Evolutionary conservation across 37 sponge, comb jelly and placozoan genomes (phyloP), one percentile per base, ranked within the genome.

Genomic region (Beroe ovata): DNA sequence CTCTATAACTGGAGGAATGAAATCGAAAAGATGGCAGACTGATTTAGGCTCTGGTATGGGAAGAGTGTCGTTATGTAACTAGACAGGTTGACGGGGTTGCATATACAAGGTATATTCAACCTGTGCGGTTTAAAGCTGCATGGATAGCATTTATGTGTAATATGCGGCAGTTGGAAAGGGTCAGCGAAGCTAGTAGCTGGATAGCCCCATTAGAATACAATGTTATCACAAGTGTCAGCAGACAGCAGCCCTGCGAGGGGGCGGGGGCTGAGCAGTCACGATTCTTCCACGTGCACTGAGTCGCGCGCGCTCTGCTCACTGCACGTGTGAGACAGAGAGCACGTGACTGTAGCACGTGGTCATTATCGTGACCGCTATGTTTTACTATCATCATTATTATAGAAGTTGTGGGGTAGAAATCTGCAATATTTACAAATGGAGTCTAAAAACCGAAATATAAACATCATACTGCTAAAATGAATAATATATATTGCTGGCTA

Each of bases 401-500:
- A 47, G 54, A 47, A 47, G 54, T 47, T 6, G n/a, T n/a, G 54
- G 54, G 11, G 54, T 47, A 47, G 6, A 47, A 47, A 47, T 47
- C 54, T 47, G 54, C 54, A 47, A 47, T 47, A 66, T 66, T 66
- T 66, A 66, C 69, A 66, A 66, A 66, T 34, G 69, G 69, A 29
- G 69, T 66, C 69, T 66, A 66, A 66, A 66, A 66, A 66, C 69
- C 69, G 69, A 66, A 66, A 66, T 66, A 66, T 66, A 66, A 66
- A 66, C 69, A 30, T 66, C 34, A 66, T 66, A 66, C 30, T 66
- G 69, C 69, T 66, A 66, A 66, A 66, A 66, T 30, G n/a, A n/a
- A n/a, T n/a, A n/a, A n/a, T n/a, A n/a, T n/a, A n/a, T n/a, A n/a
- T n/a, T n/a, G n/a, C n/a, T n/a, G n/a, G n/a, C n/a, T n/a, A n/a